Conservation (phyloP, 2,113 vertebrate species). For the Campylorhamphus procurvoides region DNA sequence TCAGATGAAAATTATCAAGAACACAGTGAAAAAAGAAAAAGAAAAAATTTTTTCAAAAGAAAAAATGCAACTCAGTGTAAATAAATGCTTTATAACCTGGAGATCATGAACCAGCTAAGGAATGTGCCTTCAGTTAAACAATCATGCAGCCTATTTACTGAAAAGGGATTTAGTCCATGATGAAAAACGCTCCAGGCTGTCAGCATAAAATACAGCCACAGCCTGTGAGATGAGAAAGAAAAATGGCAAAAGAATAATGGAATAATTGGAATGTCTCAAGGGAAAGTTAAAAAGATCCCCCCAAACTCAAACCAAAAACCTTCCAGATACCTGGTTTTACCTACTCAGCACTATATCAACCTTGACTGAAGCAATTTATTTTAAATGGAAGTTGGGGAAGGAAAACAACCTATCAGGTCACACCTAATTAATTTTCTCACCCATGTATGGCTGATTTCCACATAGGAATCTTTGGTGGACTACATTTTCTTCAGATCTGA, state of each 20-base stretch:
- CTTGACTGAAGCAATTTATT: neutral
- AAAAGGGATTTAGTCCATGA: slow-evolving; percentile 53
- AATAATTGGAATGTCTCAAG: slow-evolving; percentile 22
- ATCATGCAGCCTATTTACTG: slow-evolving; percentile 63
- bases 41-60: no score
- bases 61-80: slow-evolving; percentile 65
- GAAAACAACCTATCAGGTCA: neutral
- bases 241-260: slow-evolving; percentile 29
- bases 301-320: neutral
- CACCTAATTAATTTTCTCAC: neutral
- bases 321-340: neutral
- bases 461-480: slow-evolving; percentile 10
- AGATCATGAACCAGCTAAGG: slow-evolving; percentile 61
- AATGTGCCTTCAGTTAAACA: slow-evolving; percentile 62
- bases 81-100: slow-evolving; percentile 68
- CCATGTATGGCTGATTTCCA: slow-evolving; percentile 15
- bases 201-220: slow-evolving; percentile 53
- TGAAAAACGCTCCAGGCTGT: slow-evolving; percentile 37
- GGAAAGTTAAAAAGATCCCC: neutral
- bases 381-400: neutral
- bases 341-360: neutral
- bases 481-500: neutral
- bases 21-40: slow-evolving; percentile 54
- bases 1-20: slow-evolving; percentile 48
- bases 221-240: slow-evolving; percentile 49